These are phyloP conservation scores for Allolobophora icterica DNA, from an alignment of 2,888 invertebrate genomes.

Conservation along the genomic window DNA sequence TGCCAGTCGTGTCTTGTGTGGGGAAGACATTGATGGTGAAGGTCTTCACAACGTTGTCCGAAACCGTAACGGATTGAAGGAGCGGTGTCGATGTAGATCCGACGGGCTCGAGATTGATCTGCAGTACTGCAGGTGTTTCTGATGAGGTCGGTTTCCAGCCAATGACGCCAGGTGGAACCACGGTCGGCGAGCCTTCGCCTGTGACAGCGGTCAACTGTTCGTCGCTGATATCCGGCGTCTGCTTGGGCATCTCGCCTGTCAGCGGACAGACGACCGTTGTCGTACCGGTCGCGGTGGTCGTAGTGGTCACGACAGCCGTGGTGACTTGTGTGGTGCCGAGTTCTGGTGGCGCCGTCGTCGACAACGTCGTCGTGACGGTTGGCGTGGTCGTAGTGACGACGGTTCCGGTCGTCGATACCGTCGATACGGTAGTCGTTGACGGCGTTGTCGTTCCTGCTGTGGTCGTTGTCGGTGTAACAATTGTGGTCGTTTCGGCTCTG, in stretches of 20 bases:
- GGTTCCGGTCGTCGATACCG: slow-evolving; percentile 29
- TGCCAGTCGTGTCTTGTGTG: too few relatives aligned
- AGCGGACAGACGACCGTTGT: slow-evolving; percentile 6
- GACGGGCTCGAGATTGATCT: too few relatives aligned
- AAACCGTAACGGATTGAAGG: too few relatives aligned
- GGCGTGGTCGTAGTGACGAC: slow-evolving; percentile 14
- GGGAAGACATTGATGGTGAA: too few relatives aligned
- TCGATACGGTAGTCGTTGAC: neutral
- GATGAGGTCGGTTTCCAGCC: too few relatives aligned
- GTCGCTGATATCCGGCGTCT: neutral
- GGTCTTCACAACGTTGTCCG: too few relatives aligned
- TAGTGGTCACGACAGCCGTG: slow-evolving; percentile 1
- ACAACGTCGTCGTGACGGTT: slow-evolving; percentile 29
- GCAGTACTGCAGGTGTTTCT: too few relatives aligned
- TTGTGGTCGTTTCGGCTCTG: slow-evolving; percentile 23
- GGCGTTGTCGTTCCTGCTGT: slow-evolving; percentile 5
- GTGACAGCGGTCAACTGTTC: neutral
- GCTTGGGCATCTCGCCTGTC: neutral
- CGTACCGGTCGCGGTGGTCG: slow-evolving; percentile 18
- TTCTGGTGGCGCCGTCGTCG: neutral
- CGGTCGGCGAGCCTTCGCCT: too few relatives aligned
- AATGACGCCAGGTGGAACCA: too few relatives aligned
- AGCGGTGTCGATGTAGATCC: too few relatives aligned
- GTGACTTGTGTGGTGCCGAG: neutral
- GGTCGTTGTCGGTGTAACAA: slow-evolving; percentile 8